phyloP scores from a whole-genome alignment of 2,888 invertebrate genomes.

The Muscina levida region DNA sequence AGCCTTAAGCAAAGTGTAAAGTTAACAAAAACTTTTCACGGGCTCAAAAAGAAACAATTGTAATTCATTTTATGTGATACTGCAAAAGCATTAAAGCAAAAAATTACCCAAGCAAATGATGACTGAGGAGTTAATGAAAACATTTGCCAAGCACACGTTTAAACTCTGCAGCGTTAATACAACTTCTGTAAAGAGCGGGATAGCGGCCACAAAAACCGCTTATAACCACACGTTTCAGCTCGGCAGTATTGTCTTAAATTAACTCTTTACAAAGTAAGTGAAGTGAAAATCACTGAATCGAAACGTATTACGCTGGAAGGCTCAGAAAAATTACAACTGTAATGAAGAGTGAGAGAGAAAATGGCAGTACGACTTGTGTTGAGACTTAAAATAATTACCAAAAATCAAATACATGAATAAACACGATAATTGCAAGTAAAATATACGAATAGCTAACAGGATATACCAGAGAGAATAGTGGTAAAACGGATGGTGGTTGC shows the following conservation, averaged over 20 bases:
- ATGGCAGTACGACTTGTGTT: constrained; percentile 18
- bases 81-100: constrained; percentile 57
- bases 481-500: background rate
- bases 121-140: background rate
- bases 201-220: constrained; percentile 64
- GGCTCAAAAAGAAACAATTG: constrained; percentile 44
- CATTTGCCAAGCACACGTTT: constrained; percentile 44
- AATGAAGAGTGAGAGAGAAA: constrained; percentile 21
- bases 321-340: constrained; percentile 37
- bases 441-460: constrained; percentile 49
- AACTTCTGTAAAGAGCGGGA: too few relatives aligned
- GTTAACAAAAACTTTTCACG: constrained; percentile 53
- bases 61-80: constrained; percentile 43
- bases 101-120: constrained; percentile 61
- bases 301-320: constrained; percentile 39
- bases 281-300: constrained; percentile 63
- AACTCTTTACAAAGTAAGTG: constrained; percentile 71
- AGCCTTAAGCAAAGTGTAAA: constrained; percentile 58
- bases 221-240: constrained; percentile 57
- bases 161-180: constrained; percentile 15
- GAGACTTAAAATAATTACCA: constrained; percentile 63
- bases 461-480: constrained; percentile 16
- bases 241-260: constrained; percentile 72
- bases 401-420: constrained; percentile 57
- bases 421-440: constrained; percentile 64